phyloP scores from a whole-genome alignment of 2,797 vertebrate genomes.

The Alca torda region DNA sequence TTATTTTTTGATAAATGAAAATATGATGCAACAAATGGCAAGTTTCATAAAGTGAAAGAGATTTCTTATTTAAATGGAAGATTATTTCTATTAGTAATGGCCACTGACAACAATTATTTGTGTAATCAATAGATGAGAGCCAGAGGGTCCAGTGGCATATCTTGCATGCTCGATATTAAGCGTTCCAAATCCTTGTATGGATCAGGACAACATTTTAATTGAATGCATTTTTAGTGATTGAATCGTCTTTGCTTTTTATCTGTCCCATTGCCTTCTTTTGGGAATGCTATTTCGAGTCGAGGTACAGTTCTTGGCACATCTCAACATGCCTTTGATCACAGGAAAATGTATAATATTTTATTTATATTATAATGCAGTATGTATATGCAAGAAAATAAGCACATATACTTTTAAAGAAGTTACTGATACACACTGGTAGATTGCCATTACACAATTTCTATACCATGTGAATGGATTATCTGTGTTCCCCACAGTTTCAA shows the following conservation, averaged over 20 bases:
- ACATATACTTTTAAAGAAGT: background rate
- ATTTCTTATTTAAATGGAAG: background rate
- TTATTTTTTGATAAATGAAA: background rate
- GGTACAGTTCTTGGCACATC: background rate
- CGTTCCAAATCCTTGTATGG: background rate
- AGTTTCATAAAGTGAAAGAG: background rate
- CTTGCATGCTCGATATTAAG: background rate
- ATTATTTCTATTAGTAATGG: background rate
- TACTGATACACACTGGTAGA: background rate
- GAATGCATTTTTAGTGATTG: background rate
- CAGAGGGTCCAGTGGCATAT: background rate
- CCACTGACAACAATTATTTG: background rate
- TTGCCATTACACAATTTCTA: background rate
- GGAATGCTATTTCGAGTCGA: background rate
- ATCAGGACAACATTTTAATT: background rate
- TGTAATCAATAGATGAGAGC: background rate
- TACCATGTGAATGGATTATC: background rate
- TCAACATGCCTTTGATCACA: background rate
- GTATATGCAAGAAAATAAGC: background rate
- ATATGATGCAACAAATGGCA: background rate
- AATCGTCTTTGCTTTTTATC: background rate
- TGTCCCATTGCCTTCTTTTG: background rate
- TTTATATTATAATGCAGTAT: background rate
- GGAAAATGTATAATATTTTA: background rate
- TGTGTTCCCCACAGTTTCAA: background rate